phyloP scores from a whole-genome alignment of 2,113 vertebrate species.

The Catharus minimus region DNA sequence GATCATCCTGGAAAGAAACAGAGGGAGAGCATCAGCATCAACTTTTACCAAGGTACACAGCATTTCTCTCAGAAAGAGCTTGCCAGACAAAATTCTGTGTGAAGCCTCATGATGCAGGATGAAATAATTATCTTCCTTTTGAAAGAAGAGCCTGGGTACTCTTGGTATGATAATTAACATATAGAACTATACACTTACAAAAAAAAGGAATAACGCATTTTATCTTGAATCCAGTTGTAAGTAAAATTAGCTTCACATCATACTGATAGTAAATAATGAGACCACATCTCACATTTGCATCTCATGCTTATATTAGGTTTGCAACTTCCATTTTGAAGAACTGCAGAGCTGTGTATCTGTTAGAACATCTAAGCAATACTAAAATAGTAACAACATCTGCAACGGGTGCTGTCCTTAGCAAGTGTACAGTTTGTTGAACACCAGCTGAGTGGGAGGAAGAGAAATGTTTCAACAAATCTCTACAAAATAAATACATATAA shows the following conservation, averaged over 20 bases:
- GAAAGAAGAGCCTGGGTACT: neutral
- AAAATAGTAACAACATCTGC: constrained; percentile 62
- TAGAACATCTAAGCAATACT: neutral
- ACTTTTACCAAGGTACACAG: neutral
- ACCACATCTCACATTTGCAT: neutral
- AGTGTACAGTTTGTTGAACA: constrained; percentile 23
- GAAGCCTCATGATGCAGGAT: neutral
- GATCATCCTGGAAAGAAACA: constrained; percentile 81
- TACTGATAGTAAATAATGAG: neutral
- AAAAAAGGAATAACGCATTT: neutral
- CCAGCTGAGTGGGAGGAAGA: constrained; percentile 47
- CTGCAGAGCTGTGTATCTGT: constrained; percentile 1
- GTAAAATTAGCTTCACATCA: neutral
- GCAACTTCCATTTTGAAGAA: constrained; percentile 10
- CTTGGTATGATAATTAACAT: neutral
- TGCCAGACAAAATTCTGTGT: neutral
- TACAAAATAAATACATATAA: constrained; percentile 25
- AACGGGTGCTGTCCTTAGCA: neutral
- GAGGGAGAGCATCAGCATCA: neutral
- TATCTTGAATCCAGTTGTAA: neutral
- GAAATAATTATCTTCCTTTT: neutral
- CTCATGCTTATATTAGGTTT: neutral
- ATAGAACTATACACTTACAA: neutral
- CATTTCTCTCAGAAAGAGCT: neutral
- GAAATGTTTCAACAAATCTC: constrained; percentile 28